A percentile compares a stretch with the other conserved stretches of the same genome.
Conservation (phyloP, 2,888 invertebrate genomes). For the Sminthurides aquaticus region DNA sequence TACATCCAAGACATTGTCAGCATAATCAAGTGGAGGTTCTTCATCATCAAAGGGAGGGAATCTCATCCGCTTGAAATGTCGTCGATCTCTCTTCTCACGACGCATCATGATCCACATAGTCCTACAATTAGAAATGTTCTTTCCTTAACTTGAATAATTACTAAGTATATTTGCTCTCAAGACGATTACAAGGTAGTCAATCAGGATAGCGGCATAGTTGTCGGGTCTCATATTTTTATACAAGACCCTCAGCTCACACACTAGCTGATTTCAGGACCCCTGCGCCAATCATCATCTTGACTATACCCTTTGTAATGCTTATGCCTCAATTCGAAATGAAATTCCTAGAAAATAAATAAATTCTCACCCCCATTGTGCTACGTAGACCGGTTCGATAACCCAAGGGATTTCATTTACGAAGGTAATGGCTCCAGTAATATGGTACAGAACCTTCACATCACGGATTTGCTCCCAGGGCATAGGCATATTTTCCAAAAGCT, state of each 20-base stretch:
- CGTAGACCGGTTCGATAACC: conserved; percentile 98
- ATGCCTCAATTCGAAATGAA: background rate
- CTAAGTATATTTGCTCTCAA: background rate
- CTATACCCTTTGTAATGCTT: background rate
- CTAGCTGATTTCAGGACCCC: conserved; percentile 43
- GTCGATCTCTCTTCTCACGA: conserved; percentile 93
- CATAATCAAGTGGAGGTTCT: conserved; percentile 98
- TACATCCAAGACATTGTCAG: conserved; percentile 97
- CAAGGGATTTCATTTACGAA: conserved; percentile 99
- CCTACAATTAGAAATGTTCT: conserved; percentile 47
- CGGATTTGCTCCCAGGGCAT: conserved; percentile 99
- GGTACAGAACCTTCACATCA: conserved; percentile 94
- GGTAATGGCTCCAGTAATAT: conserved; percentile 98
- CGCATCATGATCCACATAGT: conserved; percentile 99
- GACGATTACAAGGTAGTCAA: background rate
- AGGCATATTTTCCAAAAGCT: conserved; percentile 98
- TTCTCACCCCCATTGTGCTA: conserved; percentile 96
- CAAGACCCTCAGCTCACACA: conserved; percentile 38
- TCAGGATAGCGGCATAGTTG: conserved; percentile 23
- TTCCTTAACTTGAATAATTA: background rate
- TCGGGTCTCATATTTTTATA: too few species aligned
- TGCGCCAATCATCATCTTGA: conserved; percentile 41
- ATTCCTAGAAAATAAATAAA: conserved; percentile 1
- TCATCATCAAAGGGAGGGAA: conserved; percentile 99
- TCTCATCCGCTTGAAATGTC: conserved; percentile 98